Evolutionary conservation across 2,113 vertebrate genomes (phyloP), one percentile per base, ranked within the genome.

Genomic region (Seriola quinqueradiata): DNA sequence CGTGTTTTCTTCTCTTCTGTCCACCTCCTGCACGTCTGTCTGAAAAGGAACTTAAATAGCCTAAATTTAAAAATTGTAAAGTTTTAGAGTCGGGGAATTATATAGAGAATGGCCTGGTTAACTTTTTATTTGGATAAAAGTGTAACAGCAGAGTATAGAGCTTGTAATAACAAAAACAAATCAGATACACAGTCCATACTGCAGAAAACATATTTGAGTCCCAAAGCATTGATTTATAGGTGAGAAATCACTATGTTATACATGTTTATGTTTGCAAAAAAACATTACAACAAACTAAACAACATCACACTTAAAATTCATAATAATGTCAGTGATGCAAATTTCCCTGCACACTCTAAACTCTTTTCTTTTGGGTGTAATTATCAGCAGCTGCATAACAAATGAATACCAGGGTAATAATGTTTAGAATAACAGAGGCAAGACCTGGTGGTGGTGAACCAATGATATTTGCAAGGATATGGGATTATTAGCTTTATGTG

Each of bases 331-430:
- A 46, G 69, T 61, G 38, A 44, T 52, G 23, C 25, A 65, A 21
- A 48, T 78, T 25, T 77, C 11, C 74, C 61, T 66, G 60, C 70
- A 60, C 57, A 66, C 28, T 72, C 48, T 40, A 32, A 23, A 65
- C 60, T 58, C 50, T 25, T 75, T 67, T 78, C n/a, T 66, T 65
- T 79, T 42, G 61, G 36, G 23, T 79, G 69, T 84, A 87, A 86
- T 86, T 65, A 77, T 52, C 57, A 79, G 63, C 72, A 82, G 84
- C 80, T 82, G 64, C 84, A 75, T 77, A 70, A 65, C 69, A 89
- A 86, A 80, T 89, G 61, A 81, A 89, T 74, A 87, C 60, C 81
- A 82, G 79, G 76, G 63, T 78, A 75, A 78, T 89, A 82, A 75
- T 81, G 78, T 84, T 79, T 64, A 68, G 77, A 48, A 84, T 59